Conservation (phyloP, 2,797 vertebrate genomes). For the Crenuchus spilurus region DNA sequence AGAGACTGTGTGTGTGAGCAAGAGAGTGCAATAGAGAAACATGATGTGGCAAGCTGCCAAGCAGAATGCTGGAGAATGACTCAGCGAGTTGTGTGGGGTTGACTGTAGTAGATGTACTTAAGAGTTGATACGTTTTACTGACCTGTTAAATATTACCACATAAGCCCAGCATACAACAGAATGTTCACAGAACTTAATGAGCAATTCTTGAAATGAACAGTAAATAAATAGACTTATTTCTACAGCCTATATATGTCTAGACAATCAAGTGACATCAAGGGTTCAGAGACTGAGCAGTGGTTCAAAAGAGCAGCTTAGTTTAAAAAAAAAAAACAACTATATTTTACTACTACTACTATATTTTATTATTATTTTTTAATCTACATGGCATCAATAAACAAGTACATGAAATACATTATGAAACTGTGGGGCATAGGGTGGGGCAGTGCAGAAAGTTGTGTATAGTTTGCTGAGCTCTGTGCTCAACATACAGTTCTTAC, state of each 20-base stretch:
- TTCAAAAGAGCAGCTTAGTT: neutral
- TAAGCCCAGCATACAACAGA: neutral
- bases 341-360: no score
- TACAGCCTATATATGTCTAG: neutral
- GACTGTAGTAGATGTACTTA: neutral
- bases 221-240: neutral
- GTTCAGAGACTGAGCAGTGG: no score
- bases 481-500: neutral
- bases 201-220: neutral
- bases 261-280: neutral
- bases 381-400: no score
- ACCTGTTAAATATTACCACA: slow-evolving; percentile 49
- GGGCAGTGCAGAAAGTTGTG: no score
- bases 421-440: no score
- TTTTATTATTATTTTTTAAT: no score
- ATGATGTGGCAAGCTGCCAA: slow-evolving; percentile 45
- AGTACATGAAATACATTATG: no score
- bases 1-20: no score
- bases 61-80: slow-evolving; percentile 63
- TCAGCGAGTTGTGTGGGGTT: slow-evolving; percentile 64
- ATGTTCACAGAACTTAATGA: neutral
- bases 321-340: neutral
- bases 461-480: neutral
- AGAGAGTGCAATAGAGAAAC: slow-evolving; percentile 4
- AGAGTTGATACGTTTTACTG: neutral